Conservation (phyloP, 2,888 invertebrate species). For the Mesorhabditis sp. region DNA sequence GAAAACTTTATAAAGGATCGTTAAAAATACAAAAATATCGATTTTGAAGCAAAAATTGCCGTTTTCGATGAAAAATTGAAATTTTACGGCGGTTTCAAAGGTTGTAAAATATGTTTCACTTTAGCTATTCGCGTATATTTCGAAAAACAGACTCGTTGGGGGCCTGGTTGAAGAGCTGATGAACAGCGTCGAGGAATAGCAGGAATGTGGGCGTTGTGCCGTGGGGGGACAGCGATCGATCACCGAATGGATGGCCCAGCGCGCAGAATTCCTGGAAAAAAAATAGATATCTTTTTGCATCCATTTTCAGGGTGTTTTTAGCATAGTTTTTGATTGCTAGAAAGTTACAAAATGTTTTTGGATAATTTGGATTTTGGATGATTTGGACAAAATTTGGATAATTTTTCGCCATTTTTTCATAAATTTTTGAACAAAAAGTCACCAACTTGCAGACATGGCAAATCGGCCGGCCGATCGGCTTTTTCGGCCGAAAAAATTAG, state of each 20-base stretch:
- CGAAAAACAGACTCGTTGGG: constrained; percentile 67
- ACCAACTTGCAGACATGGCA: no score
- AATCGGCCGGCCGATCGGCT: no score
- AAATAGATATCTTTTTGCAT: not conserved
- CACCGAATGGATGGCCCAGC: constrained; percentile 41
- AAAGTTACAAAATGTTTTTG: constrained; percentile 14
- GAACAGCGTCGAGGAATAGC: constrained; percentile 85
- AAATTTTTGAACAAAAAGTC: no score
- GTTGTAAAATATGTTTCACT: not conserved
- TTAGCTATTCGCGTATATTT: not conserved
- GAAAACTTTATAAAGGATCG: not conserved
- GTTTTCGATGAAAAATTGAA: constrained; percentile 7
- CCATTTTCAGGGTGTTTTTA: not conserved
- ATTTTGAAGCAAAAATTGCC: not conserved
- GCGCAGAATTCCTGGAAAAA: constrained; percentile 72
- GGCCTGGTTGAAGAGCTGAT: constrained; percentile 84
- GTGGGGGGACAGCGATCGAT: constrained; percentile 62
- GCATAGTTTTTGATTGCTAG: constrained; percentile 4
- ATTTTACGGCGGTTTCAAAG: constrained; percentile 9
- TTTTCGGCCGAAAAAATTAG: no score
- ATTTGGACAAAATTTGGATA: no score
- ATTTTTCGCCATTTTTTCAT: no score
- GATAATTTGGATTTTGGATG: not conserved
- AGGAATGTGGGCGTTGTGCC: constrained; percentile 75
- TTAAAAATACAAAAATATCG: no score